Conservation (phyloP, 2,888 invertebrate species). For the Drosophila nigricruria region DNA sequence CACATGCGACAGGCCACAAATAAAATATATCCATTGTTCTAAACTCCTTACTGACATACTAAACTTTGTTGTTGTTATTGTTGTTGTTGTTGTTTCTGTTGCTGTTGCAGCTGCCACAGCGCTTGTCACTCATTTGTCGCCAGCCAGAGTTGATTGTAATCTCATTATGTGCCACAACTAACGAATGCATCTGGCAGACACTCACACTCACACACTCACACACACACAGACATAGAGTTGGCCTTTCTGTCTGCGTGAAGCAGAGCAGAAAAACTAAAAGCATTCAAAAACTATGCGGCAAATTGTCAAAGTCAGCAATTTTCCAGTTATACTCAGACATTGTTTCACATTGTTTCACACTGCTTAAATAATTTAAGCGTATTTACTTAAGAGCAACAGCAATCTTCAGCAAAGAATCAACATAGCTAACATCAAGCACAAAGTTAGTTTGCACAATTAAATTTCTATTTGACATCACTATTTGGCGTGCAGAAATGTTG, state of each 20-base stretch:
- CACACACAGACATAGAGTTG: slow-evolving; percentile 2
- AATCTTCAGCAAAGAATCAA: slow-evolving; percentile 9
- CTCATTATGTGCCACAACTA: slow-evolving; percentile 58
- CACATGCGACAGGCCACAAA: slow-evolving; percentile 39
- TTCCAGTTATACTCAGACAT: slow-evolving; percentile 48
- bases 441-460: slow-evolving; percentile 27
- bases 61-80: slow-evolving; percentile 28
- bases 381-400: slow-evolving; percentile 23
- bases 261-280: slow-evolving; percentile 70
- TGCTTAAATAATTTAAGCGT: slow-evolving; percentile 44
- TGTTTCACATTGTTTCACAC: slow-evolving; percentile 58
- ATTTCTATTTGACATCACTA: slow-evolving; percentile 20
- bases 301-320: slow-evolving; percentile 55
- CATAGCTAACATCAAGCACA: slow-evolving; percentile 8
- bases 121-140: slow-evolving; percentile 74
- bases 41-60: slow-evolving; percentile 72
- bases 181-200: slow-evolving; percentile 41
- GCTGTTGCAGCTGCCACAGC: slow-evolving; percentile 42
- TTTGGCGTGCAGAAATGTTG: background rate
- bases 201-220: slow-evolving; percentile 2
- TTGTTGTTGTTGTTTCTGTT: slow-evolving; percentile 43
- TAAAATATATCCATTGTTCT: slow-evolving; percentile 50
- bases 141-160: slow-evolving; percentile 66
- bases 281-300: slow-evolving; percentile 62
- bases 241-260: slow-evolving; percentile 48